Conservation (phyloP, 2,888 invertebrate genomes). For the Cinara cedri region DNA sequence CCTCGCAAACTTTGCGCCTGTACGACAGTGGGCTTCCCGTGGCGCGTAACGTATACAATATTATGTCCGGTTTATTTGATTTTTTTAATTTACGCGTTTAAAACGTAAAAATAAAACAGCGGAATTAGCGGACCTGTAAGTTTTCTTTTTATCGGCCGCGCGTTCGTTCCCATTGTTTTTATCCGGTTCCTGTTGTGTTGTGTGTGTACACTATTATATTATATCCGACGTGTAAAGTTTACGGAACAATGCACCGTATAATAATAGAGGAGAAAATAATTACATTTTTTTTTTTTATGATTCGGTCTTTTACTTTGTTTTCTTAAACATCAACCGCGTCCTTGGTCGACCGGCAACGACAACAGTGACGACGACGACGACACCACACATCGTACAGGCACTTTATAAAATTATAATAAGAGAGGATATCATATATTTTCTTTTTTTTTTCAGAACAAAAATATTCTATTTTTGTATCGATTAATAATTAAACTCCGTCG, state of each 20-base stretch:
- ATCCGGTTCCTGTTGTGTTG: slow-evolving; percentile 32
- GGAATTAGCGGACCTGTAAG: slow-evolving; percentile 2
- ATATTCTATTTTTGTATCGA: not conserved
- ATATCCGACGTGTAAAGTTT: slow-evolving; percentile 49
- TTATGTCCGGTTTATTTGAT: not conserved
- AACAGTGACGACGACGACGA: not conserved
- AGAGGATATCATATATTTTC: slow-evolving; percentile 3
- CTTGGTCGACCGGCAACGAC: slow-evolving; percentile 9
- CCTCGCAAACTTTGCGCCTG: too few species aligned
- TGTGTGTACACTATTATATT: slow-evolving; percentile 23
- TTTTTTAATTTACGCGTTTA: not conserved
- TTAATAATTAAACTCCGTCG: slow-evolving; percentile 7
- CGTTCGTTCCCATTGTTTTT: slow-evolving; percentile 50
- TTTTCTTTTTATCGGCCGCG: slow-evolving; percentile 21
- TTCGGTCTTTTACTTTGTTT: slow-evolving; percentile 48
- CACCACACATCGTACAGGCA: not conserved
- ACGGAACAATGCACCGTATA: slow-evolving; percentile 53
- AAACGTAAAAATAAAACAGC: slow-evolving; percentile 33
- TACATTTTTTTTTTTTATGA: slow-evolving; percentile 48
- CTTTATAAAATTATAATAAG: slow-evolving; percentile 16
- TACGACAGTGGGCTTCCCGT: not conserved
- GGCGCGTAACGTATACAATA: too few species aligned
- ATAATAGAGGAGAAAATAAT: slow-evolving; percentile 52
- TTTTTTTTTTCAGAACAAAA: not conserved
- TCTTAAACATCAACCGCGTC: slow-evolving; percentile 30